Evolutionary conservation across 2,888 invertebrate species (phyloP).

Genomic region (Pediacus dermestoides): DNA sequence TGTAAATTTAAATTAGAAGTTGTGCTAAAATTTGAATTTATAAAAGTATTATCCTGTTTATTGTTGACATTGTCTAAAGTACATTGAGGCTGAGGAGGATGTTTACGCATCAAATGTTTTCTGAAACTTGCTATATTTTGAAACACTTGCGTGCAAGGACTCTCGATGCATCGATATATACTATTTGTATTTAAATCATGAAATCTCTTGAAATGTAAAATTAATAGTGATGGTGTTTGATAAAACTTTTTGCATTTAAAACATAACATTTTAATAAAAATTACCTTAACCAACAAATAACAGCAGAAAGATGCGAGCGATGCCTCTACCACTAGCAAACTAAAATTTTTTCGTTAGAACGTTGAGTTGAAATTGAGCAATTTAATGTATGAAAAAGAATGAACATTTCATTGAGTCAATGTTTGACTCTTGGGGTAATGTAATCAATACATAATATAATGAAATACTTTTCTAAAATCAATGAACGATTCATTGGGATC

Average conservation of each 20-base stretch:
- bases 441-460: not conserved
- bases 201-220: slow-evolving; percentile 1
- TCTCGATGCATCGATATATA: not conserved
- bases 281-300: not conserved
- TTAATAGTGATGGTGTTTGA: slow-evolving; percentile 1
- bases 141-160: slow-evolving; percentile 13
- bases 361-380: not conserved
- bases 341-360: slow-evolving; percentile 1
- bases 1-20: slow-evolving; percentile 1
- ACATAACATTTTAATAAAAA: slow-evolving; percentile 1
- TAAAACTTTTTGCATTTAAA: slow-evolving; percentile 2
- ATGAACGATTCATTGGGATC: slow-evolving; percentile 2
- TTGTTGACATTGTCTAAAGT: slow-evolving; percentile 1
- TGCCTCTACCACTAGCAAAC: slow-evolving; percentile 1
- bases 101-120: slow-evolving; percentile 11
- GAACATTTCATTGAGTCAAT: slow-evolving; percentile 1
- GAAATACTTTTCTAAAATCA: slow-evolving; percentile 1
- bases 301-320: not conserved
- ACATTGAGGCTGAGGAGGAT: slow-evolving; percentile 3
- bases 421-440: not conserved
- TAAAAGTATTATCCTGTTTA: not conserved
- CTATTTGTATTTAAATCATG: slow-evolving; percentile 2
- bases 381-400: not conserved
- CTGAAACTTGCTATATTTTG: slow-evolving; percentile 8
- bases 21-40: not conserved